These are phyloP conservation scores for Rutpela maculata DNA, from an alignment of 2,888 invertebrate genomes.

Conservation along the genomic window DNA sequence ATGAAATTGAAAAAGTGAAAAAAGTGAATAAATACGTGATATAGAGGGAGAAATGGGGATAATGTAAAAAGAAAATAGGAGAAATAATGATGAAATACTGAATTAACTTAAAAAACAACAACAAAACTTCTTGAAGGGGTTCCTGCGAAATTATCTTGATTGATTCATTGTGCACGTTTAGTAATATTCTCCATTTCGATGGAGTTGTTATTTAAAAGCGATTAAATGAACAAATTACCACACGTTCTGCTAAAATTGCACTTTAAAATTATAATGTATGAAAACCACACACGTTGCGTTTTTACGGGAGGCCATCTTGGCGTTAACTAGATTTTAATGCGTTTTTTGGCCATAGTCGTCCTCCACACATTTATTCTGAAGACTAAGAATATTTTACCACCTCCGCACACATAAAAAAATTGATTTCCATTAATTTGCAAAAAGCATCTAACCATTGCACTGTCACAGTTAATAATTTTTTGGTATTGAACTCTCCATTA, in stretches of 20 bases:
- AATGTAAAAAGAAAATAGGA: no score
- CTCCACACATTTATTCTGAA: neutral
- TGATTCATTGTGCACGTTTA: constrained; percentile 22
- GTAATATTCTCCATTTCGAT: constrained; percentile 45
- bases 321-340: constrained; percentile 55
- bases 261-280: constrained; percentile 50
- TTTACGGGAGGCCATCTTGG: constrained; percentile 36
- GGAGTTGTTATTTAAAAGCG: constrained; percentile 54
- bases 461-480: no score
- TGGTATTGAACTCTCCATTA: no score
- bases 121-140: no score
- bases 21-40: no score
- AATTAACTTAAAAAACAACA: no score
- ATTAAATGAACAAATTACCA: constrained; percentile 53
- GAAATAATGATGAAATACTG: no score
- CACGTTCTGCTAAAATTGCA: constrained; percentile 52
- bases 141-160: neutral
- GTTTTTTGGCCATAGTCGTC: constrained; percentile 48
- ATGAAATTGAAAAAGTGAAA: no score
- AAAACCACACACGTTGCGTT: constrained; percentile 53
- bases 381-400: neutral
- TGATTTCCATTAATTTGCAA: no score
- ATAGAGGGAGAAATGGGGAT: no score
- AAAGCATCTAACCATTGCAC: no score
- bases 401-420: no score